These are phyloP conservation scores for Bubo blakistoni DNA, from an alignment of 2,113 vertebrate species.

Conservation along the genomic window DNA sequence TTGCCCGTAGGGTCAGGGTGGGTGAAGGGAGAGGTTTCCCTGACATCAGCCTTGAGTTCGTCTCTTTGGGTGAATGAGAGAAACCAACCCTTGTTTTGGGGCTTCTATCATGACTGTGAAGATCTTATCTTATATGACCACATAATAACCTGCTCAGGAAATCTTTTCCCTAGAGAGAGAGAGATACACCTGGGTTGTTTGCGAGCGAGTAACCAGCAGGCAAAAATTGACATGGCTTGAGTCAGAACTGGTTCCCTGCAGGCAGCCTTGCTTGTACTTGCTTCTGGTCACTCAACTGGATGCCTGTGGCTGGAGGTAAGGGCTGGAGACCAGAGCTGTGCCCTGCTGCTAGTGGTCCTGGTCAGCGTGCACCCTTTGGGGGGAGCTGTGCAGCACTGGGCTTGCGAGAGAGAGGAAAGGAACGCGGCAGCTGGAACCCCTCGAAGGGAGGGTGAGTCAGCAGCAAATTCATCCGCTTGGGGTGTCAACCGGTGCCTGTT, in stretches of 20 bases:
- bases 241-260: constrained; percentile 15
- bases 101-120: background rate
- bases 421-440: background rate
- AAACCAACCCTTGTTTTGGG: background rate
- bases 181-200: background rate
- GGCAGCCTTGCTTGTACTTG: constrained; percentile 30
- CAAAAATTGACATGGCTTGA: constrained; percentile 9
- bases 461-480: background rate
- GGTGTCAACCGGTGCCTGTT: background rate
- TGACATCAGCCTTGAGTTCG: background rate
- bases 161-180: background rate
- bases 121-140: constrained; percentile 19
- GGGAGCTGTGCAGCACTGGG: background rate
- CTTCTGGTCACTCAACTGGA: constrained; percentile 29
- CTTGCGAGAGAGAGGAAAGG: background rate
- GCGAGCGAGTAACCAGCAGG: background rate
- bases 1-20: background rate
- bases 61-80: background rate
- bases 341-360: background rate
- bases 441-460: background rate
- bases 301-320: background rate
- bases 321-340: background rate
- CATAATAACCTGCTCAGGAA: background rate
- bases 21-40: background rate
- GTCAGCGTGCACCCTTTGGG: background rate